These are phyloP conservation scores for Crenuchus spilurus DNA, from an alignment of 2,797 vertebrate species.

Conservation along the genomic window DNA sequence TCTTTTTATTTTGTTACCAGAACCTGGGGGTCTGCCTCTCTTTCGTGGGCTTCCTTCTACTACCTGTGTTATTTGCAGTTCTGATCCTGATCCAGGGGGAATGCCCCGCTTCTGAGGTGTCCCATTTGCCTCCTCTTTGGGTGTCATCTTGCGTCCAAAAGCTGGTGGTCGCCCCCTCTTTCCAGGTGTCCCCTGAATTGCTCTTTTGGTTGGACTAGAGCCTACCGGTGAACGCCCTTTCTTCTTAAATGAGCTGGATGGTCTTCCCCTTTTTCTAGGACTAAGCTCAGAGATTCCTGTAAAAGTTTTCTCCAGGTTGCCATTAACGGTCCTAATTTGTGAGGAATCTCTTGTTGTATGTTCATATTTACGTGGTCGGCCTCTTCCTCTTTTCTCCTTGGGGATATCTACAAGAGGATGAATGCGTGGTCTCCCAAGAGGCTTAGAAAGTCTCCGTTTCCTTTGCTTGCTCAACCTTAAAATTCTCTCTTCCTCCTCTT, in stretches of 20 bases:
- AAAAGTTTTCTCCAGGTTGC: background rate
- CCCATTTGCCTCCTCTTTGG: background rate
- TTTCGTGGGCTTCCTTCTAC: slow-evolving; percentile 54
- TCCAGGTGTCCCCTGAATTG: slow-evolving; percentile 27
- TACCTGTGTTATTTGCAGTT: background rate
- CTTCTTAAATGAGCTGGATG: slow-evolving; percentile 42
- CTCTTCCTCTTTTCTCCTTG: slow-evolving; percentile 64
- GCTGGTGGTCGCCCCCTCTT: slow-evolving; percentile 64
- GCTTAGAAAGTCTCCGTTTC: slow-evolving; percentile 75
- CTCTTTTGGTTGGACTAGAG: slow-evolving; percentile 23
- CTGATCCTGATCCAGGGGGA: slow-evolving; percentile 44
- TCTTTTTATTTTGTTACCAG: slow-evolving; percentile 34
- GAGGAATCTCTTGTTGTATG: background rate
- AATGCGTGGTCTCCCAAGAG: slow-evolving; percentile 77
- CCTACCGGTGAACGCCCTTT: background rate
- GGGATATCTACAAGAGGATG: slow-evolving; percentile 66
- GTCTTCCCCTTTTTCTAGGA: slow-evolving; percentile 47
- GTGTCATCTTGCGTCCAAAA: slow-evolving; percentile 22
- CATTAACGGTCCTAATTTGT: background rate
- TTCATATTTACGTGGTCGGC: slow-evolving; percentile 74
- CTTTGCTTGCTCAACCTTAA: slow-evolving; percentile 48
- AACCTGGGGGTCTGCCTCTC: slow-evolving; percentile 61
- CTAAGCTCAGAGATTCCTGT: background rate
- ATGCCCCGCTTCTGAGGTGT: slow-evolving; percentile 61
- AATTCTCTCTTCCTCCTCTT: slow-evolving; percentile 62